phyloP scores from a whole-genome alignment of 2,113 vertebrate species.

The Mastomys coucha region DNA sequence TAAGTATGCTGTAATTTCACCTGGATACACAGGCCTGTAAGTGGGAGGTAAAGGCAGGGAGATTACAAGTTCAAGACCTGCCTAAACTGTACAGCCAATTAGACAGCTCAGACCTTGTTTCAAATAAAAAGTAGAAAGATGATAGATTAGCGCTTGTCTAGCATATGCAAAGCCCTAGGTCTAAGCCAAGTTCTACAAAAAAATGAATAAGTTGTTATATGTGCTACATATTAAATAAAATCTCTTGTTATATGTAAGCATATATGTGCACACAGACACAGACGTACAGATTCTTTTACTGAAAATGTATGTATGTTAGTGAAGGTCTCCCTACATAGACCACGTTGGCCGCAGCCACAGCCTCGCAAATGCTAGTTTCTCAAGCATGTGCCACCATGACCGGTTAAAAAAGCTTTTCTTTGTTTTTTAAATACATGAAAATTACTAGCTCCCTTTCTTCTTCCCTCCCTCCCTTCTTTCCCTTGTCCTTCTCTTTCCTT shows the following conservation, averaged over 20 bases:
- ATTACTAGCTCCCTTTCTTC: neutral
- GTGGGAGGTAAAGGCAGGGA: neutral
- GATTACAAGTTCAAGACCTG: neutral
- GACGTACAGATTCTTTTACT: neutral
- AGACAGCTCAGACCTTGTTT: neutral
- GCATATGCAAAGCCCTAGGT: neutral
- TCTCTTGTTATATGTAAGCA: neutral
- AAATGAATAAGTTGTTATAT: neutral
- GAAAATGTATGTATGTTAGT: neutral
- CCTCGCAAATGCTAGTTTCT: neutral
- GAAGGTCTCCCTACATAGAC: neutral
- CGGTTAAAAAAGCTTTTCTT: neutral
- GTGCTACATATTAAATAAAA: neutral
- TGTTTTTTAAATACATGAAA: conserved; percentile 24
- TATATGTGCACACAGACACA: neutral
- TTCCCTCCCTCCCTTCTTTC: neutral
- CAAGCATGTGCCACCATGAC: neutral
- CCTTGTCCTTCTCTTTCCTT: neutral
- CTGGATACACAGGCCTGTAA: neutral
- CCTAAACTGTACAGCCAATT: neutral
- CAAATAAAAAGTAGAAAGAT: neutral
- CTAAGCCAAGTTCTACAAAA: neutral
- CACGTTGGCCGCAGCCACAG: too few species aligned
- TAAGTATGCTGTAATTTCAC: neutral
- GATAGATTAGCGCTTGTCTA: neutral